Conservation (phyloP, 2,888 invertebrate species). For the Panzeria rudis region DNA sequence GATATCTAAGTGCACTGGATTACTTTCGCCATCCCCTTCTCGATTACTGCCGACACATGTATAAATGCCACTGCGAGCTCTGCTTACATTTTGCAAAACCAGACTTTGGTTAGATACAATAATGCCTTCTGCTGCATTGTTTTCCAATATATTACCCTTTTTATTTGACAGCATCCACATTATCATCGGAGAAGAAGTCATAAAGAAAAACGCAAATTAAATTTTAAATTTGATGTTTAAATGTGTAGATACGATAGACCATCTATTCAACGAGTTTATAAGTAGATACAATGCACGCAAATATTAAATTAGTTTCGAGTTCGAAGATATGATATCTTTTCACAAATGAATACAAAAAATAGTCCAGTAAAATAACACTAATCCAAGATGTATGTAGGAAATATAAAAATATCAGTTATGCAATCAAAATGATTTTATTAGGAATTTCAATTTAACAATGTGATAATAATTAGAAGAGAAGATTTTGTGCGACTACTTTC, state of each 20-base stretch:
- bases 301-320: no score
- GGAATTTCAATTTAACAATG: no score
- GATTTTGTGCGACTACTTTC: no score
- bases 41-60: slow-evolving; percentile 94
- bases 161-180: slow-evolving; percentile 67
- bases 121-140: slow-evolving; percentile 91
- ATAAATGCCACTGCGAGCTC: slow-evolving; percentile 91
- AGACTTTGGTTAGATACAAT: slow-evolving; percentile 95
- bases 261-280: no score
- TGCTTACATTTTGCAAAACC: slow-evolving; percentile 93
- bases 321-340: no score
- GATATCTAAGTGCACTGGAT: slow-evolving; percentile 92
- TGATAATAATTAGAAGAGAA: no score
- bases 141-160: slow-evolving; percentile 90
- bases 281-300: no score
- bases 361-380: no score
- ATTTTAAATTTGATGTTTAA: neutral
- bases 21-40: slow-evolving; percentile 94
- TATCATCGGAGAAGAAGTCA: neutral
- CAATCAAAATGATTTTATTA: no score
- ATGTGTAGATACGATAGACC: neutral
- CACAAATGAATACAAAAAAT: no score
- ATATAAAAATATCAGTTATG: no score
- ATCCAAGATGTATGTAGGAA: no score
- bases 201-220: neutral